These are phyloP conservation scores for Phyllotreta cruciferae DNA, from an alignment of 2,888 invertebrate species.

Conservation along the genomic window DNA sequence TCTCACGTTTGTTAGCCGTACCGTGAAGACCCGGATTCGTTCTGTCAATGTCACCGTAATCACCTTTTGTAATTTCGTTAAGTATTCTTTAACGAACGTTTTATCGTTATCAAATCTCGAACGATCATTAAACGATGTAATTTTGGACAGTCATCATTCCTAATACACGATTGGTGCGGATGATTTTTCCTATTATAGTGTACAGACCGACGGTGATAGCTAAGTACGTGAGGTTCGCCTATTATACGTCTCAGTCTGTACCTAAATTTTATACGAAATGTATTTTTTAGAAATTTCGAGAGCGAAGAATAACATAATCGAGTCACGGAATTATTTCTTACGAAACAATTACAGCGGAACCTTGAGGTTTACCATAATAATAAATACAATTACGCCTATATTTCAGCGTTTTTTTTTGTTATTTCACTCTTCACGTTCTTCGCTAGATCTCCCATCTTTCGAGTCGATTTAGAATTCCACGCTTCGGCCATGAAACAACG, in stretches of 20 bases:
- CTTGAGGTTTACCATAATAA: no score
- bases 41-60: slow-evolving; percentile 39
- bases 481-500: slow-evolving; percentile 3
- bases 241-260: no score
- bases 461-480: not conserved
- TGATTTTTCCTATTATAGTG: not conserved
- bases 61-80: slow-evolving; percentile 21
- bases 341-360: no score
- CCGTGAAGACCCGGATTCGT: slow-evolving; percentile 47
- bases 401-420: not conserved
- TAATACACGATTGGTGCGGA: not conserved
- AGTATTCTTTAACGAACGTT: slow-evolving; percentile 18
- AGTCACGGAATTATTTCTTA: no score
- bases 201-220: not conserved
- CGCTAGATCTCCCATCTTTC: no score
- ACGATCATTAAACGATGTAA: slow-evolving; percentile 1
- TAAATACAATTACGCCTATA: not conserved
- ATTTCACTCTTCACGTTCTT: no score
- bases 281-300: no score
- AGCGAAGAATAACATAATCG: no score
- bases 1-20: slow-evolving; percentile 49
- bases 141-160: slow-evolving; percentile 11
- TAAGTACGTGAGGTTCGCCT: not conserved
- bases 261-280: no score
- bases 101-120: slow-evolving; percentile 16